Conservation (phyloP, 2,797 vertebrate genomes). For the Sciurus carolinensis region DNA sequence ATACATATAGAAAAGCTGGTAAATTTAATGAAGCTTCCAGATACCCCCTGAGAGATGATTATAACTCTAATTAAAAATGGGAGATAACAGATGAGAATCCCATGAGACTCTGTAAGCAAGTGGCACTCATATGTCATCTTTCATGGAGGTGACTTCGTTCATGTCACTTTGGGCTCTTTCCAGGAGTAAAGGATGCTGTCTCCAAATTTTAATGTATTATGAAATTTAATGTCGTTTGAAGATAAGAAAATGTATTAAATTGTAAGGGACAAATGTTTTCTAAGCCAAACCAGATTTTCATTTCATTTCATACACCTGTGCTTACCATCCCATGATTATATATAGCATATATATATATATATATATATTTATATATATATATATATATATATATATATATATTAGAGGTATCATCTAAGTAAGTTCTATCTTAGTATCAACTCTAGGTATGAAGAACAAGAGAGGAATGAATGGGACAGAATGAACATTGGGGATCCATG, state of each 20-base stretch:
- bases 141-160: constrained; percentile 16
- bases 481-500: neutral
- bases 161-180: constrained; percentile 41
- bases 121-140: constrained; percentile 30
- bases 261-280: neutral
- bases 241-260: constrained; percentile 50
- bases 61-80: constrained; percentile 76
- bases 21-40: constrained; percentile 70
- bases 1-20: constrained; percentile 53
- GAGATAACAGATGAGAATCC: constrained; percentile 45
- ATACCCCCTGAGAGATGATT: constrained; percentile 64
- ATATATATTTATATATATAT: neutral
- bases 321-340: neutral
- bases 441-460: neutral
- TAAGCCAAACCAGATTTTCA: neutral
- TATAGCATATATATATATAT: neutral
- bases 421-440: neutral
- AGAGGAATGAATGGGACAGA: neutral
- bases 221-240: constrained; percentile 51
- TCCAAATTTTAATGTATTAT: constrained; percentile 22
- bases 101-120: constrained; percentile 3
- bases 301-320: neutral
- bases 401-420: neutral
- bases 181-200: neutral
- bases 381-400: neutral